phyloP scores from a whole-genome alignment of 1,140 invertebrate species.

The Marisa cornuarietis region DNA sequence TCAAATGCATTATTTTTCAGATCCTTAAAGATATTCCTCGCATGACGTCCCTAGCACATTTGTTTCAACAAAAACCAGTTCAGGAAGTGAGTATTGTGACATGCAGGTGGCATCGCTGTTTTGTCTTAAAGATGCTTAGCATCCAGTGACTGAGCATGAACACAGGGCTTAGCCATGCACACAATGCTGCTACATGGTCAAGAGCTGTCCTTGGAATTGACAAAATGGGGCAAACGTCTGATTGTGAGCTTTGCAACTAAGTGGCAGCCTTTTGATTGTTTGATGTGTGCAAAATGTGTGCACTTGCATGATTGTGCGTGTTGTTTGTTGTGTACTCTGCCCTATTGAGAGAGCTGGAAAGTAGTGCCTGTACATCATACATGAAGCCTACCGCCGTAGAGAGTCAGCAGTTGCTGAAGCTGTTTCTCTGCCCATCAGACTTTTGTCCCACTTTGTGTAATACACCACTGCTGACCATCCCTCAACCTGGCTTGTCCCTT shows the following conservation, averaged over 20 bases:
- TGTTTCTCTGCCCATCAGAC: no score
- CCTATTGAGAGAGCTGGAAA: not conserved
- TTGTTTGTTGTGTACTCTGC: not conserved
- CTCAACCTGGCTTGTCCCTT: no score
- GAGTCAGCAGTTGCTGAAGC: no score
- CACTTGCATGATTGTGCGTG: slow-evolving; percentile 1
- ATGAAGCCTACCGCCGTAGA: no score
- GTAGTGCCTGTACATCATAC: no score
- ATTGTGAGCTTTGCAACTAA: no score
- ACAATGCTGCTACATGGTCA: not conserved
- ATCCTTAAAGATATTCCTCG: slow-evolving; percentile 61
- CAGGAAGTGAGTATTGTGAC: slow-evolving; percentile 60
- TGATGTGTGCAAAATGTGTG: slow-evolving; percentile 7
- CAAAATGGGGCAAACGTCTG: not conserved
- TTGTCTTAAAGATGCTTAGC: not conserved
- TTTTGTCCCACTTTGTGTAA: no score
- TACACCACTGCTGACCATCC: no score
- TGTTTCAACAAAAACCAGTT: slow-evolving; percentile 58
- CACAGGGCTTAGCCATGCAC: not conserved
- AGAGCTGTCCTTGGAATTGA: not conserved
- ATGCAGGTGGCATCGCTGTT: not conserved
- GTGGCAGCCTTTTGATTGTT: not conserved
- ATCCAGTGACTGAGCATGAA: not conserved
- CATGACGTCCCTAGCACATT: slow-evolving; percentile 61
- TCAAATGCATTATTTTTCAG: slow-evolving; percentile 36